Conservation (phyloP, 2,797 vertebrate genomes). For the Linurgus olivaceus region DNA sequence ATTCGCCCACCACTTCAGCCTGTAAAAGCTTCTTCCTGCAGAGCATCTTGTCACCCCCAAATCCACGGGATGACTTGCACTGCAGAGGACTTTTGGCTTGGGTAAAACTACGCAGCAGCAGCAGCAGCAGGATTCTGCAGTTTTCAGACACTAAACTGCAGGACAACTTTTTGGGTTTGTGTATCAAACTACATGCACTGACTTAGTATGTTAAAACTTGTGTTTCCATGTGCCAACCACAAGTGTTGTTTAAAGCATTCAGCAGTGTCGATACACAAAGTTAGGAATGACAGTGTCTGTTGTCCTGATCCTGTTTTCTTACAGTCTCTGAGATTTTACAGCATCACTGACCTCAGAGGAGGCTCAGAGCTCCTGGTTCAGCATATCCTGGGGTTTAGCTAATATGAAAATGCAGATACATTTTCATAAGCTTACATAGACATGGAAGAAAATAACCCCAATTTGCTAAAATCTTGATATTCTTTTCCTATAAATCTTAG, state of each 20-base stretch:
- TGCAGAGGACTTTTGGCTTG: background rate
- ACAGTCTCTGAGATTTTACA: background rate
- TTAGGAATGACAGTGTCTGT: background rate
- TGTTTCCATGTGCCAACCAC: background rate
- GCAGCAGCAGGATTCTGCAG: background rate
- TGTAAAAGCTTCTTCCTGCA: background rate
- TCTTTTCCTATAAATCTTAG: background rate
- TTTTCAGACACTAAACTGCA: background rate
- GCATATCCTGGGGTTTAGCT: background rate
- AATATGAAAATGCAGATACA: background rate
- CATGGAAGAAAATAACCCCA: background rate
- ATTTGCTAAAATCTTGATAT: background rate
- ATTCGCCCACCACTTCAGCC: background rate
- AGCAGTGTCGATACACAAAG: background rate
- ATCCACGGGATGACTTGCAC: background rate
- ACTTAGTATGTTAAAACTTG: accelerated
- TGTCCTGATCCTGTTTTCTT: background rate
- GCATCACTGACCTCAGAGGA: background rate
- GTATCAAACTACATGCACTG: background rate
- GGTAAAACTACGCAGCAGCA: background rate
- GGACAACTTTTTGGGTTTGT: background rate
- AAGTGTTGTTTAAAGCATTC: background rate
- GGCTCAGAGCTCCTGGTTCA: background rate
- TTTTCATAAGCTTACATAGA: background rate
- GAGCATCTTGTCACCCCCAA: background rate